Evolutionary conservation across 2,888 invertebrate species (phyloP).

Genomic region (Nebria brevicollis): DNA sequence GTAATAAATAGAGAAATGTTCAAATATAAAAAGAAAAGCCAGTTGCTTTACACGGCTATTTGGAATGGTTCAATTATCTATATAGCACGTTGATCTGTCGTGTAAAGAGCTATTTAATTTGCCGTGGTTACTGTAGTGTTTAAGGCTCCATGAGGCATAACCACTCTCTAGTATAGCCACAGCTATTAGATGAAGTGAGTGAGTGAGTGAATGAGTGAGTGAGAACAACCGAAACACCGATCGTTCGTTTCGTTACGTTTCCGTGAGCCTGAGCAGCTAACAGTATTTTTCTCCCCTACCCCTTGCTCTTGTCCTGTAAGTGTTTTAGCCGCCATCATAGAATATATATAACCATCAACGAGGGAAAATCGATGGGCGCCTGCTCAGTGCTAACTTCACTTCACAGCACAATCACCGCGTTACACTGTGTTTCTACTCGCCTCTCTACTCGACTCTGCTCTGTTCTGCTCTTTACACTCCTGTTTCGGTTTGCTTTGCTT

Average conservation of each 20-base stretch:
- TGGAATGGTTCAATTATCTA: not conserved
- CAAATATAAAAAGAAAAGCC: not conserved
- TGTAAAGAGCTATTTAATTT: not conserved
- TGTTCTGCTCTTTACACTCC: too few species aligned
- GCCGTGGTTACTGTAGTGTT: not conserved
- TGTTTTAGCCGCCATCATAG: not conserved
- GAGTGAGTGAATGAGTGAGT: too few species aligned
- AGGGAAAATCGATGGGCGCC: not conserved
- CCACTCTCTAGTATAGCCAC: not conserved
- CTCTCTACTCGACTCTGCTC: too few species aligned
- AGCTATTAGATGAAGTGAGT: not conserved
- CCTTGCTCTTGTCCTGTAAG: not conserved
- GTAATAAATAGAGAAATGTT: too few species aligned
- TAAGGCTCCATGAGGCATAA: not conserved
- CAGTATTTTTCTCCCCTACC: not conserved
- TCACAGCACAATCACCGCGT: not conserved
- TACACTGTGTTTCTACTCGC: not conserved
- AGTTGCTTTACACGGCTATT: not conserved
- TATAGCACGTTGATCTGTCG: not conserved
- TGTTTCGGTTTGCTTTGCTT: too few species aligned
- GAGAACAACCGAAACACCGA: not conserved
- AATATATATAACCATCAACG: not conserved
- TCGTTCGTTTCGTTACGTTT: not conserved
- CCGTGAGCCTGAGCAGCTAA: not conserved
- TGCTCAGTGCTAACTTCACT: not conserved